Percentiles rank a stretch among this genome's conserved stretches.
Evolutionary conservation across 2,888 invertebrate genomes (phyloP).

Genomic region (Cyclophora punctaria): DNA sequence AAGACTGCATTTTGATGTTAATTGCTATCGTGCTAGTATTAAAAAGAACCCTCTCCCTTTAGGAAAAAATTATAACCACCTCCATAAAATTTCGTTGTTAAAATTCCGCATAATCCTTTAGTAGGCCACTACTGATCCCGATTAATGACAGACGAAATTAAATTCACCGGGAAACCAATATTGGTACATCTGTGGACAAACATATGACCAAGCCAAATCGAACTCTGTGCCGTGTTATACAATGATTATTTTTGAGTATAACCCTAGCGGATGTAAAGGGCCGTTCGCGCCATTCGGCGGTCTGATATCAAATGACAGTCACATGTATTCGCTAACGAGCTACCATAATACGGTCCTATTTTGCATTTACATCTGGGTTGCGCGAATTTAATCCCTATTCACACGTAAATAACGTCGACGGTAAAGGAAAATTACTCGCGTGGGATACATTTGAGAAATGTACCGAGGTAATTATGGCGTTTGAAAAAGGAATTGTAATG

Average conservation of each 20-base stretch:
- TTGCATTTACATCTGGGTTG: constrained; percentile 28
- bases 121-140: constrained; percentile 49
- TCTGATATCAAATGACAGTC: constrained; percentile 62
- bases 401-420: constrained; percentile 19
- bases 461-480: constrained; percentile 46
- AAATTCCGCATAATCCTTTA: constrained; percentile 59
- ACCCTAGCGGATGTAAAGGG: constrained; percentile 13
- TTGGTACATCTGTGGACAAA: constrained; percentile 47
- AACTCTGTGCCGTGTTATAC: constrained; percentile 26
- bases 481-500: constrained; percentile 58
- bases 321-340: constrained; percentile 61
- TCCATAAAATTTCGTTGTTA: constrained; percentile 48
- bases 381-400: constrained; percentile 35
- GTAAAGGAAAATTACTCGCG: constrained; percentile 20
- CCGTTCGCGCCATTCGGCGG: constrained; percentile 35
- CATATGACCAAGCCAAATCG: constrained; percentile 27
- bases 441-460: constrained; percentile 36
- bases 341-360: constrained; percentile 45
- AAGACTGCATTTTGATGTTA: neutral
- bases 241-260: constrained; percentile 35
- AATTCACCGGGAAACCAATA: constrained; percentile 57
- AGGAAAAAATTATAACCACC: constrained; percentile 18
- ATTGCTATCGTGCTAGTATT: neutral
- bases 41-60: constrained; percentile 8
- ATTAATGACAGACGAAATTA: constrained; percentile 67